Percentiles rank a stretch among this genome's conserved stretches.
Evolutionary conservation across 2,888 invertebrate genomes (phyloP).

Genomic region (Oscheius myriophilus): DNA sequence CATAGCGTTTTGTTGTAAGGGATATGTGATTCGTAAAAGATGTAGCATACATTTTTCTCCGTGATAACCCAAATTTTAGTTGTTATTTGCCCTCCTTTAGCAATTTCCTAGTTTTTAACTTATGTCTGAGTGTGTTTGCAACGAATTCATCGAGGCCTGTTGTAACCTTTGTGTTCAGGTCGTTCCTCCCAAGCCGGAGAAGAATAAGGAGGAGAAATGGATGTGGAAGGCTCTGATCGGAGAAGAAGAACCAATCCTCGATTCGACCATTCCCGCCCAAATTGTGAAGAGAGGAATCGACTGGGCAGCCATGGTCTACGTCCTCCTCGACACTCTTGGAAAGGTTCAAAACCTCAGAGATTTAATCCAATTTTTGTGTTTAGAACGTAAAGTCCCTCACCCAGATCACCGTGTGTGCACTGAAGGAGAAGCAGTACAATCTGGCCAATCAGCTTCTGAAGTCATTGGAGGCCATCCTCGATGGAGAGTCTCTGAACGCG

Average conservation of each 20-base stretch:
- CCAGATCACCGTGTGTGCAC: slow-evolving; percentile 39
- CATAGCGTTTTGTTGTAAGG: too few relatives aligned
- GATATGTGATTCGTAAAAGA: too few relatives aligned
- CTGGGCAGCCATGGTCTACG: slow-evolving; percentile 68
- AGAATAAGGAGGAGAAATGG: slow-evolving; percentile 25
- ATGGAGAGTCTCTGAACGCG: slow-evolving; percentile 33
- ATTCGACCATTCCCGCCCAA: slow-evolving; percentile 38
- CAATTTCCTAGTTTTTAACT: too few relatives aligned
- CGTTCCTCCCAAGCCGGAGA: background rate
- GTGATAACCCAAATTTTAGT: too few relatives aligned
- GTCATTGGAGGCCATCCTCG: slow-evolving; percentile 39
- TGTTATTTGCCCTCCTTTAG: too few relatives aligned
- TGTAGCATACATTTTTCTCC: too few relatives aligned
- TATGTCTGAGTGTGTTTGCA: too few relatives aligned
- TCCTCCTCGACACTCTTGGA: slow-evolving; percentile 72
- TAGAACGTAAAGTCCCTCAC: slow-evolving; percentile 36
- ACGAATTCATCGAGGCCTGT: background rate
- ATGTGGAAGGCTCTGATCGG: slow-evolving; percentile 26
- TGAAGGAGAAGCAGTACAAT: slow-evolving; percentile 41
- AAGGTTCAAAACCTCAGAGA: slow-evolving; percentile 40
- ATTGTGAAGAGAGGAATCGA: slow-evolving; percentile 41
- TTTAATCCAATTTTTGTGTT: background rate
- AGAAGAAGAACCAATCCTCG: slow-evolving; percentile 21
- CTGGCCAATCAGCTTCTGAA: slow-evolving; percentile 51
- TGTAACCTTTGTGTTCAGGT: too few relatives aligned